Percentiles rank a stretch among this genome's conserved stretches.
Conservation (phyloP, 2,888 invertebrate species). For the Camponotus fellah region DNA sequence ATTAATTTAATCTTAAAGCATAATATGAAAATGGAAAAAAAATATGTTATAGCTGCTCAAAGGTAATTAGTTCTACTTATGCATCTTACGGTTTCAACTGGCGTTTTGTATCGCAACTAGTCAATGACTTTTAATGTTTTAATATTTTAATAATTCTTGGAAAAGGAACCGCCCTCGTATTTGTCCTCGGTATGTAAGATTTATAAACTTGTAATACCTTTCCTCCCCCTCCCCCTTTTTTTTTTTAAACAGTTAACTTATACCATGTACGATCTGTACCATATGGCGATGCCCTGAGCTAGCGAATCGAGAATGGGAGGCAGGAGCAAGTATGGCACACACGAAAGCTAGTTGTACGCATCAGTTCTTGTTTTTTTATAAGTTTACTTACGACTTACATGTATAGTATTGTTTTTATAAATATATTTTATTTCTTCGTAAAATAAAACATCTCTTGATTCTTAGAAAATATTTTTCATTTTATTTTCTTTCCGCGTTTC, state of each 20-base stretch:
- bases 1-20: constrained; percentile 13
- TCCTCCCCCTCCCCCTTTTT: no score
- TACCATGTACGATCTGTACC: background rate
- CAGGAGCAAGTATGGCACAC: background rate
- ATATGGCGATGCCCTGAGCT: background rate
- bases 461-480: constrained; percentile 28
- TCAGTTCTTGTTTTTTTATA: constrained; percentile 15
- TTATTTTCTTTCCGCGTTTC: constrained; percentile 9
- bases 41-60: background rate
- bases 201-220: background rate
- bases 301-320: background rate
- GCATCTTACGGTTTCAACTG: constrained; percentile 60
- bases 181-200: constrained; percentile 6
- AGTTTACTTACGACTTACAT: background rate
- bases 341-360: background rate
- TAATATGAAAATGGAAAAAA: background rate
- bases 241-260: constrained; percentile 10
- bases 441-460: background rate
- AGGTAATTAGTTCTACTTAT: background rate
- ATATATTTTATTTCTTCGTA: constrained; percentile 31
- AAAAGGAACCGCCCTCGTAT: background rate
- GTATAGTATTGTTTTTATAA: constrained; percentile 30
- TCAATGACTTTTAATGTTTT: constrained; percentile 39
- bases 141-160: constrained; percentile 14
- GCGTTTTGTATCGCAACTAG: constrained; percentile 30